Evolutionary conservation across 2,113 vertebrate genomes (phyloP).

Genomic region (Notechis scutatus): DNA sequence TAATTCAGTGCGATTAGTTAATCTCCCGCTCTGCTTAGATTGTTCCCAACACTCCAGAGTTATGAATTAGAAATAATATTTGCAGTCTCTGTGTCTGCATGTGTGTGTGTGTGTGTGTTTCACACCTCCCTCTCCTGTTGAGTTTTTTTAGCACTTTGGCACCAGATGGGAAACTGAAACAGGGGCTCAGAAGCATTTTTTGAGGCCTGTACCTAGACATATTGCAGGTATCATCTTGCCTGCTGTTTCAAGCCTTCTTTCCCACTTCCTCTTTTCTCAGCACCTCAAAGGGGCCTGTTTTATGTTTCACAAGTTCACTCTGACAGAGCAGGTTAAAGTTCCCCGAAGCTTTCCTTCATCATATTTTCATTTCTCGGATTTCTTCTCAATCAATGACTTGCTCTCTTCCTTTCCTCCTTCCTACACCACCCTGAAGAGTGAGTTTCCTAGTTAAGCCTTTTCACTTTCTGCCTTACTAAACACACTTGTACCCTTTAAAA

Average conservation of each 20-base stretch:
- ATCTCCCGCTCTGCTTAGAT: not conserved
- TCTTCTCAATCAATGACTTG: not conserved
- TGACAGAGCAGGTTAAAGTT: slow-evolving; percentile 45
- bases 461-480: not conserved
- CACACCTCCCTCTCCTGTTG: not conserved
- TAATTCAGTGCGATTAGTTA: not conserved
- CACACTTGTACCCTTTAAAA: not conserved
- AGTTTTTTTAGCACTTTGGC: not conserved
- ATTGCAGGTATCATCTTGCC: slow-evolving; percentile 1
- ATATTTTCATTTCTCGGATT: not conserved
- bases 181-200: slow-evolving; percentile 30
- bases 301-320: slow-evolving; percentile 27
- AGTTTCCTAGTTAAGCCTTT: not conserved
- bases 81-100: not conserved
- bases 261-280: not conserved
- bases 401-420: not conserved
- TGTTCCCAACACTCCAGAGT: slow-evolving; percentile 2
- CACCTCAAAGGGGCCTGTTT: slow-evolving; percentile 6
- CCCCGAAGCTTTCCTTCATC: slow-evolving; percentile 48
- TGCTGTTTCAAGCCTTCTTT: not conserved
- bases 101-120: not conserved
- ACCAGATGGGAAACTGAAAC: not conserved
- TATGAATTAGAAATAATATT: slow-evolving; percentile 32
- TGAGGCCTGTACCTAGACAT: slow-evolving; percentile 23
- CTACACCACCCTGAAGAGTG: not conserved